Base-by-base conservation (phyloP, 1,140 invertebrate species). In the Drosophila auraria region DNA sequence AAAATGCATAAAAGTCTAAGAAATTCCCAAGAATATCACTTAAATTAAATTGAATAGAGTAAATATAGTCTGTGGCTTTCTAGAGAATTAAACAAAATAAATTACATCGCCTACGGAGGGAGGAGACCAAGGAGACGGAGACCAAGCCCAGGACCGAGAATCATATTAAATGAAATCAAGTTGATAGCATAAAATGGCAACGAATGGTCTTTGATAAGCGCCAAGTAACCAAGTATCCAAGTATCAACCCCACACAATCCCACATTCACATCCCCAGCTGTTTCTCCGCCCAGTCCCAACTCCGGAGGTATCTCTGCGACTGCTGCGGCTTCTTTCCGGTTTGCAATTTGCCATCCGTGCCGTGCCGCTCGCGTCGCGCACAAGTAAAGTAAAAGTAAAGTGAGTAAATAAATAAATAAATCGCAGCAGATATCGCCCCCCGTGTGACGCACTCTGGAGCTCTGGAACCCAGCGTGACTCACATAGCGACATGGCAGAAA, bases 321-420 rank as follows among this genome's bases (percentile, higher is more conserved):
- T 56, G 20, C 17, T 61, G 42, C 42, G 56, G 56, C 45, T 45
- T 53, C 71, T 64, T 61, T 79, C 58, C 75, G 58, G 50, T 59
- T 79, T 54, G 59, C 72, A 65, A 76, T 63, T 70, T 51, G 51
- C 51, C 75, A 63, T 51, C 61, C 38, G 33, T 69, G 25, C 33
- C 23, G 38, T 59, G 33, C 44, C 25, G 36, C 27, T 30, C 50
- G 38, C 25, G 5, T 30, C 50, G 38, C 36, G 49, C 36, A 33
- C 59, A 70, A 70, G 38, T 53, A 53, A 20, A 0, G 20, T 20
- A 20, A 53, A 20, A 0, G 20, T 20, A 20, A 20, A 62, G 64
- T 53, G 57, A 75, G 53, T 77, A 59, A 77, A 61, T 50, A 82
- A 82, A 81, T 60, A 86, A 82, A 83, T 87, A 83, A 83, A 80